Conservation (phyloP, 2,113 vertebrate genomes). For the Carlito syrichta region DNA sequence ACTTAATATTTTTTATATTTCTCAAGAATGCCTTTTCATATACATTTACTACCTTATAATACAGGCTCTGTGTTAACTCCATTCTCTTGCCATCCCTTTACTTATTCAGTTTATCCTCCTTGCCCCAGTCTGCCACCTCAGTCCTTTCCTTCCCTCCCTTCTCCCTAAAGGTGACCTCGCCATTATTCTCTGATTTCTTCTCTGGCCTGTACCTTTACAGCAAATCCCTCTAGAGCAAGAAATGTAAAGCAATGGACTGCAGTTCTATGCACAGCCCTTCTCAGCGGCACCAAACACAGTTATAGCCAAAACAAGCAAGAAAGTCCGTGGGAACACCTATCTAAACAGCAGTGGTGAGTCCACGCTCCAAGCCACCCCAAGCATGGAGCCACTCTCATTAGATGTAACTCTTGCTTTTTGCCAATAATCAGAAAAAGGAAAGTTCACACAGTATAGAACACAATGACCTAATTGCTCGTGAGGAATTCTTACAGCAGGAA, state of each 20-base stretch:
- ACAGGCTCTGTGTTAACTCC: background rate
- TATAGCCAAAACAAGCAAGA: slow-evolving; percentile 45
- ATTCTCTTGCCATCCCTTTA: background rate
- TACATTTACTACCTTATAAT: background rate
- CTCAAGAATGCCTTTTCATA: background rate
- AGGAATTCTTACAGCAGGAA: slow-evolving; percentile 2
- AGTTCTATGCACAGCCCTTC: background rate
- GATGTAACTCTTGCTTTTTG: slow-evolving; percentile 3
- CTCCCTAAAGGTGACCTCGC: background rate
- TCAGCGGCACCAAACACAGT: slow-evolving; percentile 14
- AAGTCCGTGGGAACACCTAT: slow-evolving; percentile 31
- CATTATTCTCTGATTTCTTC: background rate
- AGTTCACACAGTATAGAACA: background rate
- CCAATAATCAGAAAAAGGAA: background rate
- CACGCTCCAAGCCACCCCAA: background rate
- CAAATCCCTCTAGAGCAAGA: background rate
- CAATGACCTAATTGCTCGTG: background rate
- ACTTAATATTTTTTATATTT: background rate
- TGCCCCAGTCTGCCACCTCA: background rate
- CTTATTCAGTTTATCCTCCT: background rate
- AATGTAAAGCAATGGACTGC: background rate
- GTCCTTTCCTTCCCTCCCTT: background rate
- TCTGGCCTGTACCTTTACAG: background rate
- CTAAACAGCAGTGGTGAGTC: slow-evolving; percentile 4
- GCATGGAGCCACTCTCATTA: background rate